phyloP scores from a whole-genome alignment of 2,113 vertebrate genomes.

The Acanthisitta chloris region DNA sequence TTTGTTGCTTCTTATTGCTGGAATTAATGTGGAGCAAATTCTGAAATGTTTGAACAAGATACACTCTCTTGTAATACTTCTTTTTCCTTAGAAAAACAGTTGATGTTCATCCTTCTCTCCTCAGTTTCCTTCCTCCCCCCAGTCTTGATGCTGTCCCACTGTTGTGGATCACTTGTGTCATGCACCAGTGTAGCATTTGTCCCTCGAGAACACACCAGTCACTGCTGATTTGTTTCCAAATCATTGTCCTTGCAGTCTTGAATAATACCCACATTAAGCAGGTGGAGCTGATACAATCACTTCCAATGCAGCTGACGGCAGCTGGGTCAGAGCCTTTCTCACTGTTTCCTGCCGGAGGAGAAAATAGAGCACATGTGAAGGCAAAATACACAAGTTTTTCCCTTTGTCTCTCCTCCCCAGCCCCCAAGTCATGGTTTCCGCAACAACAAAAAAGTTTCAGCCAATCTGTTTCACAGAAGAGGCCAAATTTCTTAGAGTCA shows the following conservation, averaged over 20 bases:
- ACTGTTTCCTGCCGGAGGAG: slow-evolving; percentile 35
- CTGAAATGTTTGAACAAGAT: neutral
- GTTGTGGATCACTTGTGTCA: neutral
- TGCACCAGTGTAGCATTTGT: neutral
- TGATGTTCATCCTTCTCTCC: neutral
- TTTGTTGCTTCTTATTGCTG: neutral
- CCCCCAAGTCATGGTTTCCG: slow-evolving; percentile 10
- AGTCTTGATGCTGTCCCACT: neutral
- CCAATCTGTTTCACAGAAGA: slow-evolving; percentile 11
- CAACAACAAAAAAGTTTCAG: slow-evolving; percentile 20
- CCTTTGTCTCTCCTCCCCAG: neutral
- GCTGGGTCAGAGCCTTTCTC: slow-evolving; percentile 25
- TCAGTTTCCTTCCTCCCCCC: neutral
- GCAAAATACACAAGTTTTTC: neutral
- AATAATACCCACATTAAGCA: slow-evolving; percentile 42
- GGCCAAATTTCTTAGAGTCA: slow-evolving; percentile 46
- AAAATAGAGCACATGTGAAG: neutral
- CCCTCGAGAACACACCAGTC: neutral
- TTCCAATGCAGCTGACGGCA: neutral
- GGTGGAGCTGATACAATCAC: slow-evolving; percentile 24
- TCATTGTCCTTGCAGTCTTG: slow-evolving; percentile 45
- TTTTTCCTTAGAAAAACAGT: neutral
- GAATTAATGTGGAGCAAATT: neutral
- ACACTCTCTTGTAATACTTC: neutral
- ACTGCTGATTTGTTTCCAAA: slow-evolving; percentile 22